phyloP scores from a whole-genome alignment of 2,888 invertebrate genomes.

The Nephrotoma flavescens region DNA sequence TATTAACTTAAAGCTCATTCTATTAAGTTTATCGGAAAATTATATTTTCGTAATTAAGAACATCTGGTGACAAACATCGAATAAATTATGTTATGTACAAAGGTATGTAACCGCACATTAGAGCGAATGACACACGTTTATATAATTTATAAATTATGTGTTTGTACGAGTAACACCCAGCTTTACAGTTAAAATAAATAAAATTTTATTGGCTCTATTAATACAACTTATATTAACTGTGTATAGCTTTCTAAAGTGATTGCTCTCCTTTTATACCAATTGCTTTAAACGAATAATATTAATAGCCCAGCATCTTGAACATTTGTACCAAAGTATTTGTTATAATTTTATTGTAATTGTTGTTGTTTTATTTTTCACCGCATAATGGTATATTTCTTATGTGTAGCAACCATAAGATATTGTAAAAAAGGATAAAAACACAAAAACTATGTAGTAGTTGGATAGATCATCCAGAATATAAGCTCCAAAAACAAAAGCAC shows the following conservation, averaged over 20 bases:
- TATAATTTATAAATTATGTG: not conserved
- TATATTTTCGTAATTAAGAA: not conserved
- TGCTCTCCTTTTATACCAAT: not conserved
- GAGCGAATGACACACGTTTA: not conserved
- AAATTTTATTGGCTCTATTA: not conserved
- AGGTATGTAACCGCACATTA: not conserved
- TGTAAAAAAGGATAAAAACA: not conserved
- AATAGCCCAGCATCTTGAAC: not conserved
- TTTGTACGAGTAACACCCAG: not conserved
- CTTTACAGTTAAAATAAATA: not conserved
- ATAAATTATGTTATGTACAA: not conserved
- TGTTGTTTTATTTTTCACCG: not conserved
- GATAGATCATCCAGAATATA: not conserved
- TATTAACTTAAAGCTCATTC: not conserved
- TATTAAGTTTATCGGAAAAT: not conserved
- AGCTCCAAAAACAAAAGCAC: not conserved
- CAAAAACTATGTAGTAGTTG: not conserved
- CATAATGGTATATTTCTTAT: not conserved
- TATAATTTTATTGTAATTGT: not conserved
- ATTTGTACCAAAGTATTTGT: not conserved
- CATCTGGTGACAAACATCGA: not conserved
- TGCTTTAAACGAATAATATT: not conserved
- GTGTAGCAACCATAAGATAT: not conserved
- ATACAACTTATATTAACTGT: not conserved
- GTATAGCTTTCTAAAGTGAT: not conserved